phyloP scores from a whole-genome alignment of 2,888 invertebrate species.

The Zaprionus bogoriensis region DNA sequence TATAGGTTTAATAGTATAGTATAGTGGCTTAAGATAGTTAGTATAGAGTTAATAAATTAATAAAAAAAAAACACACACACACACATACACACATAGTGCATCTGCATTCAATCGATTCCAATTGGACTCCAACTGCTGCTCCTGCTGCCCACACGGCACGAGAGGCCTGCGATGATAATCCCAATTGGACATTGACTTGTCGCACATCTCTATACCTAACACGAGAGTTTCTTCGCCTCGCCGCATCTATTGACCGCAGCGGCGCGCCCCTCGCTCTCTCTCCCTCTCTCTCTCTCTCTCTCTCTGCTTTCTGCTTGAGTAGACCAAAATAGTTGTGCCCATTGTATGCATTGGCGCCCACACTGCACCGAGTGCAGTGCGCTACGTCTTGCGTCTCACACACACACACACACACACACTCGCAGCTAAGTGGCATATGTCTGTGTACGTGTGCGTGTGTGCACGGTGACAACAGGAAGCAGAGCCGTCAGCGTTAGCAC shows the following conservation, averaged over 20 bases:
- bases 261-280: too few species aligned
- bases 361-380: constrained; percentile 4
- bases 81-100: too few species aligned
- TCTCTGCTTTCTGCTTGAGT: constrained; percentile 11
- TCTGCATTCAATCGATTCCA: constrained; percentile 10
- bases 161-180: too few species aligned
- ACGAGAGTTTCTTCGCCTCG: too few species aligned
- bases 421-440: neutral
- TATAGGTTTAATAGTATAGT: too few species aligned
- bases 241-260: too few species aligned
- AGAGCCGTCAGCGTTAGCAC: constrained; percentile 43
- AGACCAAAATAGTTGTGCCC: constrained; percentile 46
- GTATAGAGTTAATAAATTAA: too few species aligned
- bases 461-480: constrained; percentile 40
- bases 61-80: too few species aligned
- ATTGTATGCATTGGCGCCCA: constrained; percentile 31
- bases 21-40: too few species aligned
- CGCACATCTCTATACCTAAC: constrained; percentile 1
- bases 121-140: constrained; percentile 32
- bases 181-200: constrained; percentile 25
- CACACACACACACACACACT: neutral
- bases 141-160: neutral
- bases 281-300: neutral
- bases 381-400: constrained; percentile 2
- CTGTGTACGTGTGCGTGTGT: neutral